These are phyloP conservation scores for Trichechus manatus DNA, from an alignment of 2,113 vertebrate genomes.

Conservation along the genomic window DNA sequence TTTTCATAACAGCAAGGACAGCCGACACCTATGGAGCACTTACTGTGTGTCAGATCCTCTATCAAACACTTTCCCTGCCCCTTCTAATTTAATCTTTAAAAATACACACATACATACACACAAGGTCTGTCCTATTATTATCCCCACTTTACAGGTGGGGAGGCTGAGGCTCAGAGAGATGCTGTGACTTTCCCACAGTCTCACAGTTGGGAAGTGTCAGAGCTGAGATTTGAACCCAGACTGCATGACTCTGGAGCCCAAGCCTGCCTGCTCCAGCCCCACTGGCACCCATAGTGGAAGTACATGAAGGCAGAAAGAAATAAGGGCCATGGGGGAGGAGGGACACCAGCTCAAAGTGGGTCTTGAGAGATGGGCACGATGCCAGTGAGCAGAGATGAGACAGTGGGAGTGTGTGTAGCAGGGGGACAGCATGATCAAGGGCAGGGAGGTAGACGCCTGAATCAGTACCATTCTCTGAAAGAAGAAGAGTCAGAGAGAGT, in stretches of 20 bases:
- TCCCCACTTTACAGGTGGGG: neutral
- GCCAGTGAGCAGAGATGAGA: neutral
- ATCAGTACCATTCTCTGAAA: fast-evolving
- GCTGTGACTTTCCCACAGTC: neutral
- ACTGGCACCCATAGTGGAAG: fast-evolving
- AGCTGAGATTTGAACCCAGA: neutral
- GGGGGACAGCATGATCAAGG: too few relatives aligned
- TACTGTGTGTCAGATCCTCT: neutral
- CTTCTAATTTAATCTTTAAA: neutral
- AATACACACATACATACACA: neutral
- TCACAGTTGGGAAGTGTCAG: neutral
- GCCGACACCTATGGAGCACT: neutral
- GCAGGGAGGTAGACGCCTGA: too few relatives aligned
- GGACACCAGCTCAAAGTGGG: neutral
- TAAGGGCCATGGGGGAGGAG: neutral
- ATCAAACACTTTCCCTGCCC: neutral
- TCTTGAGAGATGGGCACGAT: neutral
- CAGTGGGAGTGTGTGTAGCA: fast-evolving
- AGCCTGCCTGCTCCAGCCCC: neutral
- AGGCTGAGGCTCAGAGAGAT: neutral
- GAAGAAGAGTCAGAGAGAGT: neutral
- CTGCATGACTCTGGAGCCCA: neutral
- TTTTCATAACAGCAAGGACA: neutral
- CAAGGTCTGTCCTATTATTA: neutral
- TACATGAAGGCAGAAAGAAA: fast-evolving